phyloP scores from a whole-genome alignment of 2,113 vertebrate species.

The Gnathonemus echidnorhynchus region DNA sequence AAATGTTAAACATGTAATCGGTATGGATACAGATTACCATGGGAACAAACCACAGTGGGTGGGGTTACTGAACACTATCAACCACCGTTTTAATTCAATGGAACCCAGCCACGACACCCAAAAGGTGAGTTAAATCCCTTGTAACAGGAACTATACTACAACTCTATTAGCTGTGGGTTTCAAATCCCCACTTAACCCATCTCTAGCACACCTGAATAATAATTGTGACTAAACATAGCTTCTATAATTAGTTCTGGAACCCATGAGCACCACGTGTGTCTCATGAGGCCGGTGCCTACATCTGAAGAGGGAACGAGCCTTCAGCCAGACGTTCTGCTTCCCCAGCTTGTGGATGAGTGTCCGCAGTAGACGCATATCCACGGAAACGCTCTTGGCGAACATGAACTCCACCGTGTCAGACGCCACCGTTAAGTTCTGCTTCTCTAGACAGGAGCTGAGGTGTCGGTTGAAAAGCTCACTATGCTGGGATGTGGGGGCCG shows the following conservation, averaged over 20 bases:
- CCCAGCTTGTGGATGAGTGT: slow-evolving; percentile 77
- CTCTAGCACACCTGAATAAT: background rate
- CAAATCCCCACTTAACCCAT: background rate
- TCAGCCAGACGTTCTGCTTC: slow-evolving; percentile 77
- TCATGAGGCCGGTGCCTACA: slow-evolving; percentile 59
- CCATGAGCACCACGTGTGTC: background rate
- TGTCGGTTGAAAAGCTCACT: slow-evolving; percentile 71
- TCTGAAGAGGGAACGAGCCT: slow-evolving; percentile 79
- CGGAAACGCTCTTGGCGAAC: slow-evolving; percentile 66
- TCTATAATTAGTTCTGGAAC: background rate
- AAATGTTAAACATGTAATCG: background rate
- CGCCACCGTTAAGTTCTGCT: slow-evolving; percentile 67
- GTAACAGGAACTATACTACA: background rate
- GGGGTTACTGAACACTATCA: background rate
- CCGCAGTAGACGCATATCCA: slow-evolving; percentile 67
- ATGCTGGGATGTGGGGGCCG: slow-evolving; percentile 59
- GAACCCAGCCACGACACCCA: background rate
- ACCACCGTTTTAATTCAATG: background rate
- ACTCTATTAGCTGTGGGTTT: background rate
- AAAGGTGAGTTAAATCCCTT: background rate
- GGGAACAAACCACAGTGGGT: background rate
- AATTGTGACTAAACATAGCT: background rate
- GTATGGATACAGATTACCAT: background rate
- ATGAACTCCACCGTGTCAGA: slow-evolving; percentile 77
- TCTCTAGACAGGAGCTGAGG: slow-evolving; percentile 70